These are phyloP conservation scores for Campylorhamphus procurvoides DNA, from an alignment of 2,113 vertebrate genomes.

Conservation along the genomic window DNA sequence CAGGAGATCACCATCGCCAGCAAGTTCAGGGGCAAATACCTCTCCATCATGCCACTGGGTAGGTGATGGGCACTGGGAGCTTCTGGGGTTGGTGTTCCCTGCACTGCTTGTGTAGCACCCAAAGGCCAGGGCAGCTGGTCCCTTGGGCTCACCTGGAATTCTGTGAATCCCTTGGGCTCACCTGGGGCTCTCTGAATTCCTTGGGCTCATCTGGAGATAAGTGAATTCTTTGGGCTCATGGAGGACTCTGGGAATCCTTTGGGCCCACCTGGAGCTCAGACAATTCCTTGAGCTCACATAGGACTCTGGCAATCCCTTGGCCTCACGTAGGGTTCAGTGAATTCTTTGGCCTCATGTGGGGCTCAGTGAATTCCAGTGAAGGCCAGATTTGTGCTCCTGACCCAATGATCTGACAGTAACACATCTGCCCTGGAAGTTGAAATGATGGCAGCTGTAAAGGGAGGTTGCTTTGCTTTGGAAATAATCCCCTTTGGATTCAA, in stretches of 20 bases:
- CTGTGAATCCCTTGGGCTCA: neutral
- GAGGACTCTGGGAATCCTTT: neutral
- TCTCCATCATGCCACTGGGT: conserved; percentile 99
- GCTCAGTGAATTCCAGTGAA: neutral
- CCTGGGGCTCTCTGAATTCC: neutral
- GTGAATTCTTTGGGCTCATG: neutral
- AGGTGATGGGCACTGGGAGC: conserved; percentile 24
- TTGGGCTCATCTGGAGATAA: neutral
- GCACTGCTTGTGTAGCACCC: fast-evolving
- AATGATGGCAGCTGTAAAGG: neutral
- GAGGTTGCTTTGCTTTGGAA: neutral
- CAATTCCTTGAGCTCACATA: neutral
- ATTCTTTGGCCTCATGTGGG: neutral
- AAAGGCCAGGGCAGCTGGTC: neutral
- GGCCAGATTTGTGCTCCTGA: neutral
- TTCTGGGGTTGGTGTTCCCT: neutral
- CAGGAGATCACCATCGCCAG: conserved; percentile 99
- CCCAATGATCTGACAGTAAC: neutral
- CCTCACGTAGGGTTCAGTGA: neutral
- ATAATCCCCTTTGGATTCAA: neutral
- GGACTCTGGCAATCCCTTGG: too few species aligned
- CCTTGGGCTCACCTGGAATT: neutral
- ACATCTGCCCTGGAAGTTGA: neutral
- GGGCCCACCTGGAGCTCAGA: neutral
- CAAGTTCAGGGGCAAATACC: conserved; percentile 99